These are phyloP conservation scores for Diachrysia chrysitis DNA, from an alignment of 2,888 invertebrate species.

Conservation along the genomic window DNA sequence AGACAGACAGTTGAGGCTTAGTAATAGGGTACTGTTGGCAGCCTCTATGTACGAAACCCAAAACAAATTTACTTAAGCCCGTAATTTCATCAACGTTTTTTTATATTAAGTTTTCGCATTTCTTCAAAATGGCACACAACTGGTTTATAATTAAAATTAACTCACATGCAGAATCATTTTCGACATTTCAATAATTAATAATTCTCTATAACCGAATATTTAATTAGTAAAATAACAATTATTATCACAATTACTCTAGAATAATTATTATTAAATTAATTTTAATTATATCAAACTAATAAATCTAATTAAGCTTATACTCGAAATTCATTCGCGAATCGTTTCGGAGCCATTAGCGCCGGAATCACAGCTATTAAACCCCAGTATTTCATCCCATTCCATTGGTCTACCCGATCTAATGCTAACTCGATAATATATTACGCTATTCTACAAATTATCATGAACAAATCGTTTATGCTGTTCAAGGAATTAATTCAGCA, in stretches of 20 bases:
- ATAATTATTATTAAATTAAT: not conserved
- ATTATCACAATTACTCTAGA: not conserved
- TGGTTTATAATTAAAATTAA: too few species aligned
- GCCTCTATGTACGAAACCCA: too few species aligned
- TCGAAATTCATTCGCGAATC: not conserved
- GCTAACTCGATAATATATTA: not conserved
- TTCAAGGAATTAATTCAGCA: not conserved
- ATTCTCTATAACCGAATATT: too few species aligned
- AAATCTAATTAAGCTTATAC: conserved; percentile 4
- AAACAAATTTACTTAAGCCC: too few species aligned
- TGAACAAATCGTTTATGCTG: not conserved
- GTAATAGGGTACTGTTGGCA: too few species aligned
- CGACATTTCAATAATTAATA: too few species aligned
- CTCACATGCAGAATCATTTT: too few species aligned
- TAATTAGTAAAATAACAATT: not conserved
- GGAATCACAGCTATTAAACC: not conserved
- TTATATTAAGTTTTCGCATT: too few species aligned
- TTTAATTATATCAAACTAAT: not conserved
- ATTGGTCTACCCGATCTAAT: not conserved
- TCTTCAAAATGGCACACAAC: too few species aligned
- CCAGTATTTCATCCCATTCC: conserved; percentile 1
- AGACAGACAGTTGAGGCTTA: too few species aligned
- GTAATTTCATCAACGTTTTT: too few species aligned
- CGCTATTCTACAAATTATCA: conserved; percentile 1
- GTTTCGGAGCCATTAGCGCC: not conserved